Evolutionary conservation across 1,140 invertebrate species (phyloP), one percentile per base, ranked within the genome.

Genomic region (Anagrus nilaparvatae): DNA sequence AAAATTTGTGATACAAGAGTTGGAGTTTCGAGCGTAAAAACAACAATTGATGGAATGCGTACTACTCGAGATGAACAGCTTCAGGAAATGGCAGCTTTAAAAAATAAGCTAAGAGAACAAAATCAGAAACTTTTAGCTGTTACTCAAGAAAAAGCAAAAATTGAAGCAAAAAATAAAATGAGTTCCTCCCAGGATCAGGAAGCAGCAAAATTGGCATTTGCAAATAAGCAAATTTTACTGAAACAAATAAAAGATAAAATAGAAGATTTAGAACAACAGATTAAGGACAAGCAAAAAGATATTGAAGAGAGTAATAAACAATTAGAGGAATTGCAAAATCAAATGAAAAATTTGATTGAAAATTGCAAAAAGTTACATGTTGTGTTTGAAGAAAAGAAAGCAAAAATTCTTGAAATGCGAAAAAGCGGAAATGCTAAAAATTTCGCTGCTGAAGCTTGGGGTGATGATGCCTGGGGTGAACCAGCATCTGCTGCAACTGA

Each of bases 21-120:
- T 20, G 84, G 82, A 14, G 94, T 99, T 0, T 87, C 91, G 0
- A 83, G 85, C 27, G 85, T 95, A 0, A 98, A 98, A 66, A 78
- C 83, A 2, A 90, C 88, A 17, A 99, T 99, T 48, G 95, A 99
- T 69, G 84, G 85, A 4, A 98, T 99, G 95, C 71, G 94, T 36
- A 77, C 78, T 0, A 88, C 87, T 18, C 72, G 96, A 24, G 96
- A 99, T 61, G 70, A 81, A 1, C 90, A 90, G 50, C 78, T 96
- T 66, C 75, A 81, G 36, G 88, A 94, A 54, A 92, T 97, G 79
- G 79, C 85, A 10, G 77, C 81, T 31, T 69, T 96, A 4, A 95
- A 97, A 59, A 78, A 77, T 28, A 76, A 79, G 54, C 70, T 91
- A 1, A 85, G 89, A 53, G 88, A 91, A 54, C 79, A 91, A 51